Conservation (phyloP, 2,888 invertebrate species). For the Platerodrilus igneus region DNA sequence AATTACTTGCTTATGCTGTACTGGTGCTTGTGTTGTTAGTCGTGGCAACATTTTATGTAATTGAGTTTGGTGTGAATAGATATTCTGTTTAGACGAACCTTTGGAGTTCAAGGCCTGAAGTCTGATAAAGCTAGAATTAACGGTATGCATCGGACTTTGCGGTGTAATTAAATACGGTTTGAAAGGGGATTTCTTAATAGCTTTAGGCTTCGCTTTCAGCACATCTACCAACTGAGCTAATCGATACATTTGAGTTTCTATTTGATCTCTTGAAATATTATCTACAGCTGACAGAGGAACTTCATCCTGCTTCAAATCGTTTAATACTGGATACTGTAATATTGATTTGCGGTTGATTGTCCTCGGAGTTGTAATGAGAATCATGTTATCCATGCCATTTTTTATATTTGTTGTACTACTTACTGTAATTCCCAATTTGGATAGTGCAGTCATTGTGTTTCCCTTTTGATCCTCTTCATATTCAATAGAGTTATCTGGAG, state of each 20-base stretch:
- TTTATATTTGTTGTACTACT: not conserved
- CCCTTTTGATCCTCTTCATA: constrained; percentile 4
- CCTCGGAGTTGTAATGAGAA: too few species aligned
- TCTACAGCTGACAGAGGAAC: constrained; percentile 15
- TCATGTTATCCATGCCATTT: too few species aligned
- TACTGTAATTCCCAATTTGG: constrained; percentile 4
- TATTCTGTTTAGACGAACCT: constrained; percentile 13
- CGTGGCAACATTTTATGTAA: constrained; percentile 23
- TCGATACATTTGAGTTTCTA: constrained; percentile 22
- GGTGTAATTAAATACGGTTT: constrained; percentile 11
- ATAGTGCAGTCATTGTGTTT: constrained; percentile 2
- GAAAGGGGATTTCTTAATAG: constrained; percentile 7
- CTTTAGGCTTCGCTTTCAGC: constrained; percentile 15
- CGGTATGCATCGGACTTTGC: constrained; percentile 10
- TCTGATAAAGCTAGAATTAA: constrained; percentile 6
- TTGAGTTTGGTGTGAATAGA: constrained; percentile 18
- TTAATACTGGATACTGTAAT: too few species aligned
- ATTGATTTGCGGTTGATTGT: too few species aligned
- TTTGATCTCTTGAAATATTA: constrained; percentile 17
- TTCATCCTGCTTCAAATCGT: constrained; percentile 12
- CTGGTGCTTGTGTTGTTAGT: constrained; percentile 19
- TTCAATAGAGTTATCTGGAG: constrained; percentile 4
- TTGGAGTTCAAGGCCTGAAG: constrained; percentile 3
- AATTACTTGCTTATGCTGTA: constrained; percentile 15
- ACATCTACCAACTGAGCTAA: constrained; percentile 19